Conservation (phyloP, 2,113 vertebrate species). For the Aptenodytes patagonicus region DNA sequence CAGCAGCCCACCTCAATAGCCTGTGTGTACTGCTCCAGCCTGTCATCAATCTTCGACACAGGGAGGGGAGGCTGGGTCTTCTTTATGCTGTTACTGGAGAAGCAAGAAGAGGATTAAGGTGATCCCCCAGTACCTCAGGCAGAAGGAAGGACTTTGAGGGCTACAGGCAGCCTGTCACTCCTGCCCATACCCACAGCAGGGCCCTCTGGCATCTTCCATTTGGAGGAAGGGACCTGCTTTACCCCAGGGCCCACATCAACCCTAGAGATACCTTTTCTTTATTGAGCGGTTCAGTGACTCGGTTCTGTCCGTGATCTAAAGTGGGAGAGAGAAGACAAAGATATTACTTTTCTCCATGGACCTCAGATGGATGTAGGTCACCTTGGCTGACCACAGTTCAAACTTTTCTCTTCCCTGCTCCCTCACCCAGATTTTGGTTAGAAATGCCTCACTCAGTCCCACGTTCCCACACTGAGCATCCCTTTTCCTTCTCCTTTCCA, state of each 20-base stretch:
- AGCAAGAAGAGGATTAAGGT: background rate
- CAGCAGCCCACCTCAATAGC: slow-evolving; percentile 84
- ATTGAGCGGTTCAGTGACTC: slow-evolving; percentile 85
- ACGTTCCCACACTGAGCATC: background rate
- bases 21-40: slow-evolving; percentile 88
- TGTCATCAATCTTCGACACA: slow-evolving; percentile 86
- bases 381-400: background rate
- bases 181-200: background rate
- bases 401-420: background rate
- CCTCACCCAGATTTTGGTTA: background rate
- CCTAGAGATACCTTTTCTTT: slow-evolving; percentile 80
- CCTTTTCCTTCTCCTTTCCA: background rate
- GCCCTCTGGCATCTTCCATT: background rate
- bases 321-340: background rate
- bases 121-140: background rate
- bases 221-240: background rate
- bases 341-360: background rate
- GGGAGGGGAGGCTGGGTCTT: slow-evolving; percentile 75
- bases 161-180: background rate
- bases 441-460: background rate
- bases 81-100: slow-evolving; percentile 78
- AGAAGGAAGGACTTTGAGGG: background rate
- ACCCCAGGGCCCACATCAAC: background rate
- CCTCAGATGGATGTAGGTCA: background rate
- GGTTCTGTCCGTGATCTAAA: slow-evolving; percentile 82